Base-by-base conservation (phyloP, 2,797 vertebrate genomes). In the Glyptemys insculpta region DNA sequence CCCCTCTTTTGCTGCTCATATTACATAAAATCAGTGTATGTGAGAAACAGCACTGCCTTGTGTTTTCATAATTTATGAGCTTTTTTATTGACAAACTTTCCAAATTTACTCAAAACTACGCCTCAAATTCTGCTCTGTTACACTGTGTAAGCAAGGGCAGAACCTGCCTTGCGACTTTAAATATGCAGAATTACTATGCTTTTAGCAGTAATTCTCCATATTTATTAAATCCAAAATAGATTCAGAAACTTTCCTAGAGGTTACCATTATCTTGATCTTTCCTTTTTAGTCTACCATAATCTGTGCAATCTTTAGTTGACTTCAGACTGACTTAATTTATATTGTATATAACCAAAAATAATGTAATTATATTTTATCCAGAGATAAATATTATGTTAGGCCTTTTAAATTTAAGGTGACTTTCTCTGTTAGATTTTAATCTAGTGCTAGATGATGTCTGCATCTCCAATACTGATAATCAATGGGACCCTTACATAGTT, bases 291-390 rank as follows among this genome's bases (percentile, higher is more conserved):
- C 15, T 65, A 2, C 53, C 23, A 29, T n/a, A 12, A 49, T 92
- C 74, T 79, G n/a, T 47, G 3, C 5, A 41, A 37, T 72, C 21
- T 68, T 72, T 41, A 41, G 3, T 76, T 76, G 78, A 47, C 50
- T 82, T 94, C 53, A 54, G 50, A 84, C n/a, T 29, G 31, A 34
- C 11, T 85, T 76, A 18, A 57, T 83, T 86, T 44, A 79, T 6
- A 34, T 79, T 53, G 21, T n/a, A 29, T 12, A 14, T 47, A 72
- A 79, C 44, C 12, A 49, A 11, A 56, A 91, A 37, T 65, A 92
- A 85, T 21, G 78, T 83, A 72, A 34, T 14, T 41, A 21, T 27
- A 23, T 27, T 68, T 37, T 68, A 68, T 68, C 21, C n/a, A 72
- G 65, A 37, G n/a, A 72, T 72, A 41, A 23, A 72, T 72, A 72